These are phyloP conservation scores for Amblyornis subalaris DNA, from an alignment of 2,113 vertebrate species.

Conservation along the genomic window DNA sequence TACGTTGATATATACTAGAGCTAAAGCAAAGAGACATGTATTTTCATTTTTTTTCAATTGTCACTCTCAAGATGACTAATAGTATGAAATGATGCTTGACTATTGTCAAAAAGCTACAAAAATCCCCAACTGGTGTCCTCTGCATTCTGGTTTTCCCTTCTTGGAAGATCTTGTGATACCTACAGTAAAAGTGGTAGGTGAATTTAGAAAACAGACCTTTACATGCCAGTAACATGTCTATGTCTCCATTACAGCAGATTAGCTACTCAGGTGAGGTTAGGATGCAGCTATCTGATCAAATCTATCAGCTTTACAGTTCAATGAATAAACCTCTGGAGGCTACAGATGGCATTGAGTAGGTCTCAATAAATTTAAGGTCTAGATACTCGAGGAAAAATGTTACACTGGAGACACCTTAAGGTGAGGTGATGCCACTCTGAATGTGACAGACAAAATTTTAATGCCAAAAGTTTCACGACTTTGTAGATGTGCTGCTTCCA, in stretches of 20 bases:
- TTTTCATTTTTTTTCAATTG: not conserved
- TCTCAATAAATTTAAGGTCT: not conserved
- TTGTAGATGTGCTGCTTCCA: not conserved
- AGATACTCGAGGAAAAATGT: not conserved
- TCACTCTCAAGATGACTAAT: not conserved
- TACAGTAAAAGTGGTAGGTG: not conserved
- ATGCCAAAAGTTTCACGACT: not conserved
- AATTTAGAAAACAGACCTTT: not conserved
- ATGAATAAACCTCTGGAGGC: not conserved
- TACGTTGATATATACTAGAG: not conserved
- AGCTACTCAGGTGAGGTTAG: not conserved
- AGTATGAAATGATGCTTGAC: not conserved
- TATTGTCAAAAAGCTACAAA: not conserved
- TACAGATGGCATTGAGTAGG: not conserved
- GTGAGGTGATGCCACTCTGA: not conserved
- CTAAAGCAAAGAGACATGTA: not conserved
- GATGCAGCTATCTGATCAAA: not conserved
- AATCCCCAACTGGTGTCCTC: not conserved
- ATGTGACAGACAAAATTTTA: not conserved
- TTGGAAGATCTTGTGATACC: not conserved
- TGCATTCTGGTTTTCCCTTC: not conserved
- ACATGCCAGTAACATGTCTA: accelerated
- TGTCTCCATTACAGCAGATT: not conserved
- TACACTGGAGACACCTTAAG: not conserved
- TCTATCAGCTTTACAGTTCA: not conserved